Conservation (phyloP, 2,888 invertebrate species). For the Glaucopsyche alexis region DNA sequence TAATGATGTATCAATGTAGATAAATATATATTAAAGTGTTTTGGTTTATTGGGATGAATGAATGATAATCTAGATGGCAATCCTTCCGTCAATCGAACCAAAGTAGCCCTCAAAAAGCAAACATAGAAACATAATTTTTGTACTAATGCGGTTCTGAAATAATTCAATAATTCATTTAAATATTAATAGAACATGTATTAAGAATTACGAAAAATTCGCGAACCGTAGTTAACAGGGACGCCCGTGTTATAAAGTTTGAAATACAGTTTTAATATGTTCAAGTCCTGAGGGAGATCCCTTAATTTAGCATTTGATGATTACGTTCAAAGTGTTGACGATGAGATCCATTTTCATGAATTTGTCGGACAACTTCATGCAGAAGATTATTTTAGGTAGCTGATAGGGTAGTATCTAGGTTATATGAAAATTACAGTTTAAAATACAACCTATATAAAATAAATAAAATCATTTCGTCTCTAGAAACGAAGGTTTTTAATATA, state of each 20-base stretch:
- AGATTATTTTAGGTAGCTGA: background rate
- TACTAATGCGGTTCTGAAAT: background rate
- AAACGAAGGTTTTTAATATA: too few relatives aligned
- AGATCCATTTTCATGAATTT: background rate
- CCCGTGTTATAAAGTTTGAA: constrained; percentile 2
- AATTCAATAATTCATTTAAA: background rate
- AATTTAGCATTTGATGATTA: constrained; percentile 11
- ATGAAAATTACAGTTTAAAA: too few relatives aligned
- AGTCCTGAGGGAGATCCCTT: background rate
- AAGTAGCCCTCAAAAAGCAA: too few relatives aligned
- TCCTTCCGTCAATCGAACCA: too few relatives aligned
- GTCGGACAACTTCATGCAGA: background rate
- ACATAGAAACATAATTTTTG: too few relatives aligned
- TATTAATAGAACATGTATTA: background rate
- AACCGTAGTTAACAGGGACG: background rate
- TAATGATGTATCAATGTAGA: background rate
- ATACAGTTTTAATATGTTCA: constrained; percentile 14
- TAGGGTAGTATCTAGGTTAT: background rate
- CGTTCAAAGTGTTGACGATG: constrained; percentile 3
- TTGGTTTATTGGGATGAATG: too few relatives aligned
- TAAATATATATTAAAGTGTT: too few relatives aligned
- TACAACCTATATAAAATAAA: too few relatives aligned
- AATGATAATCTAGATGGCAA: too few relatives aligned
- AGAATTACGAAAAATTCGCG: background rate
- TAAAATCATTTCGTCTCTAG: too few relatives aligned